Percentiles rank a stretch among this genome's conserved stretches.
Evolutionary conservation across 2,888 invertebrate species (phyloP).

Genomic region (Morpho achilles): DNA sequence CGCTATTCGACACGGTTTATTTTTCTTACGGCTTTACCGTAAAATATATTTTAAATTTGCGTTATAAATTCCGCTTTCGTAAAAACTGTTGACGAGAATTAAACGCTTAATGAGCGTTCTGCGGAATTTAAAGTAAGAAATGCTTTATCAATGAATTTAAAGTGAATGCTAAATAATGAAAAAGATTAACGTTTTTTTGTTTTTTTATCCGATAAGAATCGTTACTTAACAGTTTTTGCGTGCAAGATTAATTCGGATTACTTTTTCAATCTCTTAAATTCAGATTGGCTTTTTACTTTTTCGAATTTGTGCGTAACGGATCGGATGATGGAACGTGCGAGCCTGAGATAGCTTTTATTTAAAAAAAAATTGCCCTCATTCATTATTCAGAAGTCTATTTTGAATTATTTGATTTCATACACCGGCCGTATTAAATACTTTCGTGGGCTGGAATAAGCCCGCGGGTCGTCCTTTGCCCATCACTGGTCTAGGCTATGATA

Average conservation of each 20-base stretch:
- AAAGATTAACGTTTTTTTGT: constrained; percentile 3
- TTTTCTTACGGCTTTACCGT: constrained; percentile 35
- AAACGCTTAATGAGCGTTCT: constrained; percentile 14
- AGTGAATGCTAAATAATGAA: constrained; percentile 1
- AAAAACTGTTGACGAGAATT: constrained; percentile 13
- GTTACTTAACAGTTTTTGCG: constrained; percentile 3
- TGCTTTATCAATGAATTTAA: constrained; percentile 15
- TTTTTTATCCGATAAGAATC: constrained; percentile 8
- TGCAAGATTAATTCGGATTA: not conserved
- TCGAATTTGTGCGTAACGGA: not conserved
- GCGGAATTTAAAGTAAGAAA: constrained; percentile 10
- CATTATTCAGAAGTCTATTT: too few relatives aligned
- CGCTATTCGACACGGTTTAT: constrained; percentile 46
- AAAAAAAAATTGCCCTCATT: not conserved
- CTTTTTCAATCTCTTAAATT: too few relatives aligned
- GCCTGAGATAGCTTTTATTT: not conserved
- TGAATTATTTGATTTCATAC: too few relatives aligned
- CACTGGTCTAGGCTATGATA: too few relatives aligned
- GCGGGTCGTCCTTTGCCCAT: too few relatives aligned
- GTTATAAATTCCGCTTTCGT: constrained; percentile 8
- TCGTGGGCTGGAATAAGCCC: too few relatives aligned
- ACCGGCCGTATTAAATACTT: too few relatives aligned
- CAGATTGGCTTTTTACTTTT: too few relatives aligned
- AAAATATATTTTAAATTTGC: constrained; percentile 18
- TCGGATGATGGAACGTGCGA: not conserved